These are phyloP conservation scores for Laupala kohalensis DNA, from an alignment of 1,140 invertebrate species.

Conservation along the genomic window DNA sequence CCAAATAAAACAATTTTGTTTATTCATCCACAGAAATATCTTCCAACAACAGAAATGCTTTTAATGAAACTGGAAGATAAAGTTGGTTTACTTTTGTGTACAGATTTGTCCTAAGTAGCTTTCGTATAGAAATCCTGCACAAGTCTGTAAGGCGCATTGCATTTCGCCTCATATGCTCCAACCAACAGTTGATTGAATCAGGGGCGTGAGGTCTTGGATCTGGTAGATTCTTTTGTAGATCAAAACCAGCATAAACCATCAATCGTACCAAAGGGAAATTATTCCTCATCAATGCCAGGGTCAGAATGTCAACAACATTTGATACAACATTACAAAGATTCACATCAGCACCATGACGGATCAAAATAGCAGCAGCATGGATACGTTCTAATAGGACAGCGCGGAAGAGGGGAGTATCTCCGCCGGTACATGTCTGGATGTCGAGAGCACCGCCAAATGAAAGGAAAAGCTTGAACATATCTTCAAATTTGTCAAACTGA, in stretches of 20 bases:
- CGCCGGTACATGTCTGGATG: constrained; percentile 28
- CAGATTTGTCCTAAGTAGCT: constrained; percentile 20
- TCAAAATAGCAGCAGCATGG: constrained; percentile 29
- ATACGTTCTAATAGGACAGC: constrained; percentile 31
- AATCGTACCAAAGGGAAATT: constrained; percentile 22
- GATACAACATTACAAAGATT: constrained; percentile 9
- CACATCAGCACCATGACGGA: constrained; percentile 30
- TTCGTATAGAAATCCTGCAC: constrained; percentile 30
- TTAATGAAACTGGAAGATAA: constrained; percentile 24
- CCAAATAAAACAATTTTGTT: too few species aligned
- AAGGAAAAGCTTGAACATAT: constrained; percentile 32
- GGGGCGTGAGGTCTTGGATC: constrained; percentile 22
- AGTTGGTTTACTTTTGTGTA: constrained; percentile 23
- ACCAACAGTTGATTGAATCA: constrained; percentile 18
- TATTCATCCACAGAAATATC: constrained; percentile 16
- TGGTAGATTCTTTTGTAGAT: constrained; percentile 19
- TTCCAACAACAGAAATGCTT: constrained; percentile 23
- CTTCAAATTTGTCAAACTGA: constrained; percentile 25
- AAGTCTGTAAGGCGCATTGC: constrained; percentile 32
- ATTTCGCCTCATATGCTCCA: constrained; percentile 26
- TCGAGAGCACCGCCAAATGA: constrained; percentile 31
- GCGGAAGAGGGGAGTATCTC: constrained; percentile 34
- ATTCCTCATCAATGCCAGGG: constrained; percentile 27
- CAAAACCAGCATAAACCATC: constrained; percentile 23
- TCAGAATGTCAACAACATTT: constrained; percentile 27